Conservation (phyloP, 1,140 invertebrate species). For the Drosophila guanche region DNA sequence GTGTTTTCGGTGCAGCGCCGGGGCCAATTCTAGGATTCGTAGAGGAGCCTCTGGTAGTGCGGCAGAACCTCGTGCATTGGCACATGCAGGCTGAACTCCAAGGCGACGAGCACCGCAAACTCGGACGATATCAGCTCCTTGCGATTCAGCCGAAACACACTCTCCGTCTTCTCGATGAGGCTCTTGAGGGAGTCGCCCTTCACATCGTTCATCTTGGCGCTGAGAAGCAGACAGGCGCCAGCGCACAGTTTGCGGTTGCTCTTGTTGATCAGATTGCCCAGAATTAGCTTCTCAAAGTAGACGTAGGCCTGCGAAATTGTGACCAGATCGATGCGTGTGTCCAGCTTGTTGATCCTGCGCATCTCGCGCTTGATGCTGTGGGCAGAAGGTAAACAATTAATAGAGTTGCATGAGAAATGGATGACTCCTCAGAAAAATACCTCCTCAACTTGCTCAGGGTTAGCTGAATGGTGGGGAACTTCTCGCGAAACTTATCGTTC, state of each 20-base stretch:
- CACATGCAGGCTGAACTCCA: constrained; percentile 97
- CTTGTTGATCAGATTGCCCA: constrained; percentile 96
- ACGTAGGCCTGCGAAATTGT: constrained; percentile 98
- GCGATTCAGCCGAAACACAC: constrained; percentile 93
- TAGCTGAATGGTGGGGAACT: constrained; percentile 97
- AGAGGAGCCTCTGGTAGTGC: constrained; percentile 96
- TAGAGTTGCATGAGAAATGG: background rate
- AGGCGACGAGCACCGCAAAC: constrained; percentile 96
- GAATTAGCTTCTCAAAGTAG: constrained; percentile 98
- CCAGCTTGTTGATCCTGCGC: constrained; percentile 95
- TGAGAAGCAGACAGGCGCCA: constrained; percentile 95
- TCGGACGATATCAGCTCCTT: constrained; percentile 96
- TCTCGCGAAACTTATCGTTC: constrained; percentile 98
- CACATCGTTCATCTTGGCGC: constrained; percentile 98
- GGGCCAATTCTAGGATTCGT: constrained; percentile 88
- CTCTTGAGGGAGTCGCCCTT: constrained; percentile 94
- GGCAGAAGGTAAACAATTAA: background rate
- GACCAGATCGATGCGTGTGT: constrained; percentile 92
- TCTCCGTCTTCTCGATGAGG: constrained; percentile 96
- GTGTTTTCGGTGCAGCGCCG: constrained; percentile 74
- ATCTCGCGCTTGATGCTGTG: constrained; percentile 94
- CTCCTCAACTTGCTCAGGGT: constrained; percentile 98
- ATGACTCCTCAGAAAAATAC: constrained; percentile 84
- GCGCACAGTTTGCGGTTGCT: constrained; percentile 97
- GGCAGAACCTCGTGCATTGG: constrained; percentile 96